Evolutionary conservation across 2,888 invertebrate genomes (phyloP), one percentile per base, ranked within the genome.

Genomic region (Scrobipalpa costella): DNA sequence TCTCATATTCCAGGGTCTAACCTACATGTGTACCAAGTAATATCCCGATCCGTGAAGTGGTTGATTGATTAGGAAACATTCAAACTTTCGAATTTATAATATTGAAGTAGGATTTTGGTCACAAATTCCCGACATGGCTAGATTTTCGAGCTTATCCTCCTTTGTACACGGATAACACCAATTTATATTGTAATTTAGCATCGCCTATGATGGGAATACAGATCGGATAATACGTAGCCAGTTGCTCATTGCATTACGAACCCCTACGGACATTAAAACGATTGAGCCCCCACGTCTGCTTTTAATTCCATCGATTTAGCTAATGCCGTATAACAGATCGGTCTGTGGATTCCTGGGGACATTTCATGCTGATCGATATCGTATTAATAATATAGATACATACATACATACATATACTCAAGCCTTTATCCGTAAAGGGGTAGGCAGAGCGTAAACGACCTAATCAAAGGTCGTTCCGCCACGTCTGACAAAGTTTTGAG

Each of bases 231-330:
- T 27, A 13, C 55, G 55, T 11, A 33, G 27, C n/a, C 55, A 55
- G 27, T 55, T n/a, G 55, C 33, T 55, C 27, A 21, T 19, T 21
- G 21, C 33, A 27, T 15, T 34, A n/a, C 34, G 13, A 27, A 19
- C 62, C 59, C 62, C 58, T 40, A 15, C 15, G 13, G 36, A 40
- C 50, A 57, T 47, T 19, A 55, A 34, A 7, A 49, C 50, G 57
- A 44, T 59, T 55, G 52, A 33, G 33, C 19, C 33, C 61, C 62
- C 17, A 50, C 38, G 60, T 40, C 44, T 63, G 61, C 38, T 40
- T 62, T 57, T 64, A 61, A 64, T 61, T 61, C 64, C 9, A 63
- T 50, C 57, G 34, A 64, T 64, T 58, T 59, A 59, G 55, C 55
- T 55, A 59, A 59, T 27, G 34, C 59, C 40, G 44, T 38, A 59